Evolutionary conservation across 2,113 vertebrate species (phyloP).

Genomic region (Echinops telfairi): DNA sequence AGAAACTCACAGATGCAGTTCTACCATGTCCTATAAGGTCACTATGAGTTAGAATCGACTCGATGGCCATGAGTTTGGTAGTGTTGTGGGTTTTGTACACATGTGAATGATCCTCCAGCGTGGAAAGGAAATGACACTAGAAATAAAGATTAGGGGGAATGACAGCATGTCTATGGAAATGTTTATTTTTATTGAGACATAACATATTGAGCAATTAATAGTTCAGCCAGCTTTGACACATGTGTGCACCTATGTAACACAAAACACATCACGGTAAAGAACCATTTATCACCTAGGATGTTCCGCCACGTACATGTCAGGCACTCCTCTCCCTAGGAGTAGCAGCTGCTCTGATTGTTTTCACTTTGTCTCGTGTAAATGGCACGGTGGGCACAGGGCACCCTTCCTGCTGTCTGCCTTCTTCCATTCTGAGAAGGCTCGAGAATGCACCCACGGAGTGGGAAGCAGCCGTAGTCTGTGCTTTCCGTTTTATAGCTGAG

Average conservation of each 20-base stretch:
- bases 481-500: neutral
- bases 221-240: neutral
- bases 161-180: neutral
- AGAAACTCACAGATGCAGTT: too few relatives aligned
- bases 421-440: neutral
- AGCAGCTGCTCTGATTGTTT: too few relatives aligned
- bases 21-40: too few relatives aligned
- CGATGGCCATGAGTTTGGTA: too few relatives aligned
- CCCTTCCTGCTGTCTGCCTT: neutral
- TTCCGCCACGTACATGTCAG: neutral
- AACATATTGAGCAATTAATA: neutral
- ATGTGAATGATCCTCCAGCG: too few relatives aligned
- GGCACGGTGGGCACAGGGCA: neutral
- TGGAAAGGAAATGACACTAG: neutral
- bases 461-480: neutral
- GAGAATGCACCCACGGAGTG: too few relatives aligned
- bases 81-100: too few relatives aligned
- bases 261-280: neutral
- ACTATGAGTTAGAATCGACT: too few relatives aligned
- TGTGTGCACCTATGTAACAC: neutral
- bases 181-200: conserved; percentile 35
- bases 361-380: neutral
- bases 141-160: neutral
- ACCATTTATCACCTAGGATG: neutral
- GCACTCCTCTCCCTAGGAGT: neutral